These are phyloP conservation scores for Allolobophora icterica DNA, from an alignment of 2,888 invertebrate genomes.

Conservation along the genomic window DNA sequence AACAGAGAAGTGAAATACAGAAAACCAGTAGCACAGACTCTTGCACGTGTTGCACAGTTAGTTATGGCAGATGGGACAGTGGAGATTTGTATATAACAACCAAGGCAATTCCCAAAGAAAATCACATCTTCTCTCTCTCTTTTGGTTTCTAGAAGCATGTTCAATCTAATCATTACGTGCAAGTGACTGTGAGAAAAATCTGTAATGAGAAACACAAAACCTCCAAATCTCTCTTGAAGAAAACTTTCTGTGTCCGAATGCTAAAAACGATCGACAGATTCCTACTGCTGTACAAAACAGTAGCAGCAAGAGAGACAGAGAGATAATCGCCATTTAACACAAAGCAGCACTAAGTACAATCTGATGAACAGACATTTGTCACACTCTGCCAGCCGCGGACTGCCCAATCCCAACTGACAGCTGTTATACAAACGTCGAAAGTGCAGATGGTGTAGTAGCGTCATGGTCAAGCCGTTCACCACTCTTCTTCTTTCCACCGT, in stretches of 20 bases:
- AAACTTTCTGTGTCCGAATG: background rate
- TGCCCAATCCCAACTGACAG: background rate
- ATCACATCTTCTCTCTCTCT: background rate
- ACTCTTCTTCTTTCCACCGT: constrained; percentile 72
- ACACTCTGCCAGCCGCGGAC: background rate
- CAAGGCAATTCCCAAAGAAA: background rate
- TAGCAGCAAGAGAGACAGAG: background rate
- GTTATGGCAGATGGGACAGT: background rate
- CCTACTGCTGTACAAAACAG: background rate
- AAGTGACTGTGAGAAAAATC: background rate
- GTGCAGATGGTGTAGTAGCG: constrained; percentile 74
- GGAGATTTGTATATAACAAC: background rate
- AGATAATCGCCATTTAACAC: background rate
- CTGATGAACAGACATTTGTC: background rate
- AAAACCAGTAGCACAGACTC: background rate
- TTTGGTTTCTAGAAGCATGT: background rate
- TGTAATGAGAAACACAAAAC: background rate
- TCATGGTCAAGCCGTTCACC: constrained; percentile 45
- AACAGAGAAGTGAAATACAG: background rate
- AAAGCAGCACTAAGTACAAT: background rate
- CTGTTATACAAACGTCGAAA: constrained; percentile 75
- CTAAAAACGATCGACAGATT: background rate
- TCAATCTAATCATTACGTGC: background rate
- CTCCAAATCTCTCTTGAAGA: background rate
- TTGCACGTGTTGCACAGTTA: too few species aligned